Percentiles rank a stretch among this genome's conserved stretches.
Evolutionary conservation across 2,888 invertebrate genomes (phyloP).

Genomic region (Nipponacmea schrenckii): DNA sequence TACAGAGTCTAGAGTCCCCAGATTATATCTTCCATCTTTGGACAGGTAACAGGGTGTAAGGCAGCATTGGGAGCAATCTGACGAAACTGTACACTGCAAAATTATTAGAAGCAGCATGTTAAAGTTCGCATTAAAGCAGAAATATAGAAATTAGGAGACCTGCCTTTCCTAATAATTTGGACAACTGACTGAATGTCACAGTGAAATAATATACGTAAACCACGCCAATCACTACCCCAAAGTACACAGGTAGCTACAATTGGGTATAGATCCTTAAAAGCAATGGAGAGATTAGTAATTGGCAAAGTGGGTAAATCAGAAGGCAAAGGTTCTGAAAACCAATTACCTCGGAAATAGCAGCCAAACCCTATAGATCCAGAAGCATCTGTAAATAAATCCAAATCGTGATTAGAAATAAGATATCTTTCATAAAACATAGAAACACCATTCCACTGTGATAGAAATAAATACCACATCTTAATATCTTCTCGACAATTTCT

Average conservation of each 20-base stretch:
- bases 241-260: constrained; percentile 15
- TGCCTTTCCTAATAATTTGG: constrained; percentile 18
- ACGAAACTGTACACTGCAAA: constrained; percentile 20
- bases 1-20: not conserved
- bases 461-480: constrained; percentile 19
- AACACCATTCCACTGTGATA: constrained; percentile 21
- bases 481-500: constrained; percentile 22
- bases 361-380: constrained; percentile 14
- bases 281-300: constrained; percentile 15
- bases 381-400: constrained; percentile 15
- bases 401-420: constrained; percentile 5
- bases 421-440: constrained; percentile 14
- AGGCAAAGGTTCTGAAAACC: constrained; percentile 21
- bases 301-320: not conserved
- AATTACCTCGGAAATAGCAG: constrained; percentile 7
- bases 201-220: constrained; percentile 22
- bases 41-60: not conserved
- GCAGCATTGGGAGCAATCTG: constrained; percentile 17
- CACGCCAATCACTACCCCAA: constrained; percentile 21
- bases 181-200: constrained; percentile 24
- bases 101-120: constrained; percentile 6
- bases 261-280: constrained; percentile 19
- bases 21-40: not conserved
- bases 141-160: constrained; percentile 14
- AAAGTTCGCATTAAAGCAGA: constrained; percentile 14